Conservation (phyloP, 1,140 invertebrate genomes). For the Drosophila prosaltans region DNA sequence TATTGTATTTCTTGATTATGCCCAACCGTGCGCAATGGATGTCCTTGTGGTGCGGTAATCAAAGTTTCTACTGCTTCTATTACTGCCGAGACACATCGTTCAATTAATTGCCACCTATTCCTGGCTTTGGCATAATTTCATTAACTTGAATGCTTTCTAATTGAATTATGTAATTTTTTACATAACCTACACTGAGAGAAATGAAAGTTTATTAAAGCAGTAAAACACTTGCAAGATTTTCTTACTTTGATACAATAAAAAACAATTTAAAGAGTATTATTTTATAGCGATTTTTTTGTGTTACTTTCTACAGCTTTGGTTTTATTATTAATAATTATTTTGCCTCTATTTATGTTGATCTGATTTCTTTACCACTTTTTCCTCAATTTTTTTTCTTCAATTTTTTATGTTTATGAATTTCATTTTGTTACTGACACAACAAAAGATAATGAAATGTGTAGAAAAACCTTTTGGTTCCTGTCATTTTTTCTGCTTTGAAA, state of each 20-base stretch:
- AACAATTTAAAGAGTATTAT: too few relatives aligned
- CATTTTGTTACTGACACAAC: conserved; percentile 62
- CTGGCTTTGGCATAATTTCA: conserved; percentile 51
- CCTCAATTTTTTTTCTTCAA: not conserved
- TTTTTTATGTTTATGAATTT: conserved; percentile 46
- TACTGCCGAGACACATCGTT: conserved; percentile 54
- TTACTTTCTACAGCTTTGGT: not conserved
- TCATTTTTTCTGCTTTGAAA: conserved; percentile 28
- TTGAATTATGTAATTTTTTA: conserved; percentile 68
- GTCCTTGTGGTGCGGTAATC: conserved; percentile 50
- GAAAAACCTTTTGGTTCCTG: conserved; percentile 29
- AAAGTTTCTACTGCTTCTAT: conserved; percentile 36
- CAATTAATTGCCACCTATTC: conserved; percentile 67
- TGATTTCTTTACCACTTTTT: conserved; percentile 18
- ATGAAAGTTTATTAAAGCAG: not conserved
- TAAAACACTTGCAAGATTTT: too few relatives aligned
- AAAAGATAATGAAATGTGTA: conserved; percentile 53
- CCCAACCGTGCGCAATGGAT: conserved; percentile 58
- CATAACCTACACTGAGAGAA: conserved; percentile 11
- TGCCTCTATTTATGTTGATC: conserved; percentile 14
- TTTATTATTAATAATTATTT: not conserved
- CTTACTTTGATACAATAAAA: too few relatives aligned
- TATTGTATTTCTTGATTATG: conserved; percentile 74
- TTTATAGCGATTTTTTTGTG: too few relatives aligned
- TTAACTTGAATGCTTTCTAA: conserved; percentile 62